Evolutionary conservation across 2,797 vertebrate genomes (phyloP).

Genomic region (Acanthornis magna): DNA sequence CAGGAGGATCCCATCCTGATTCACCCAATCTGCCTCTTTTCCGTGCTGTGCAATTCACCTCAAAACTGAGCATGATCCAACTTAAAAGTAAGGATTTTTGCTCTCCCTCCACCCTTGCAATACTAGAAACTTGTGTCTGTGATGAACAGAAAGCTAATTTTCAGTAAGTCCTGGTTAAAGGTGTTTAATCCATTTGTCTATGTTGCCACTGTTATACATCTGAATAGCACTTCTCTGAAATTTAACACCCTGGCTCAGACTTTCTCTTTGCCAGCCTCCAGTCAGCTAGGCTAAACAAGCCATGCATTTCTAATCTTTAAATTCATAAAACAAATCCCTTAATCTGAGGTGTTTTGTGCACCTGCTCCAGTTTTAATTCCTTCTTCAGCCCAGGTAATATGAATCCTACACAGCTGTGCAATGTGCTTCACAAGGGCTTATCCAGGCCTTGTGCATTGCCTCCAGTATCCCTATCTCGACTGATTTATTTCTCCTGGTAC

Average conservation of each 20-base stretch:
- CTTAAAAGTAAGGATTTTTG: neutral
- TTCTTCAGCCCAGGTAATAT: neutral
- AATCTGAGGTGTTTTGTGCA: neutral
- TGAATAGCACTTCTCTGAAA: neutral
- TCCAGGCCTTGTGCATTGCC: neutral
- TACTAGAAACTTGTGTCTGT: neutral
- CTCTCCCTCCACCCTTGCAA: neutral
- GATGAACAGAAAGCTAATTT: neutral
- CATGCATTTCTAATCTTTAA: neutral
- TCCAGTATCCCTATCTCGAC: rapidly evolving
- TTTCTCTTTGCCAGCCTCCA: neutral
- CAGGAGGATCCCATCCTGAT: neutral
- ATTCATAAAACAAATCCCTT: neutral
- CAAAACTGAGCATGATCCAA: neutral
- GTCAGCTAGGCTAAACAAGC: neutral
- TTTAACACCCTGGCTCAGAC: neutral
- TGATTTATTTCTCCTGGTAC: neutral
- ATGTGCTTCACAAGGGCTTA: neutral
- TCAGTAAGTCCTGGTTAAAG: neutral
- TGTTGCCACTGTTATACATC: neutral
- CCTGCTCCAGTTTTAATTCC: neutral
- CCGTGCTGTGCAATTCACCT: neutral
- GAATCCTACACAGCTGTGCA: neutral
- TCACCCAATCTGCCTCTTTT: neutral
- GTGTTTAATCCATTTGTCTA: neutral